phyloP scores from a whole-genome alignment of 35 echinoderm and acorn worm species.

The Anneissia japonica region DNA sequence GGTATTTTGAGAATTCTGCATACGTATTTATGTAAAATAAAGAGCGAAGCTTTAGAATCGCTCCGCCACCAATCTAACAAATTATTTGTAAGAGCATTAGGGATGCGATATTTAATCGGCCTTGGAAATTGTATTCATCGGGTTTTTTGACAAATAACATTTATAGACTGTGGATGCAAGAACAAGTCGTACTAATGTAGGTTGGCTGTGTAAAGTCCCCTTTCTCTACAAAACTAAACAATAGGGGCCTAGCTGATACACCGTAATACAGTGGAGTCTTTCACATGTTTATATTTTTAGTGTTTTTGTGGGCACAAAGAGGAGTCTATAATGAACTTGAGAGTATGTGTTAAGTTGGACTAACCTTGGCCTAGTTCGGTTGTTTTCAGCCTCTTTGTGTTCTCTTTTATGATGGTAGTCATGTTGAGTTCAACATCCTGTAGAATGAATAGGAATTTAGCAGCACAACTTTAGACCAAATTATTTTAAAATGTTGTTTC shows the following conservation, averaged over 20 bases:
- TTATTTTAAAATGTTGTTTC: no score
- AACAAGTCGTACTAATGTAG: no score
- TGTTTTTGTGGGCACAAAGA: no score
- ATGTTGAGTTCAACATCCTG: no score
- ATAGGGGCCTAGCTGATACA: no score
- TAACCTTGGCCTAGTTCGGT: not conserved
- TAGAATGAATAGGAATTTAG: no score
- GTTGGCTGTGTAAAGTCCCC: not conserved
- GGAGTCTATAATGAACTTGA: not conserved
- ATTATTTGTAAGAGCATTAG: not conserved
- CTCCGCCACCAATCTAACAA: constrained; percentile 1
- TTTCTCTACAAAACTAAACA: no score
- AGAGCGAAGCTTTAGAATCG: not conserved
- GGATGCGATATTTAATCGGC: not conserved
- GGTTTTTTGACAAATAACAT: not conserved
- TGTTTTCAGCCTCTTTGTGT: no score
- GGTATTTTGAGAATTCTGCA: not conserved
- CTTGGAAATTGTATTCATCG: not conserved
- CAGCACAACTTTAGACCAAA: no score
- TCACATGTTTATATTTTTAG: no score
- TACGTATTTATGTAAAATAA: constrained; percentile 2
- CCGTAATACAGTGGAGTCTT: no score
- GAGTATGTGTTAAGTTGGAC: not conserved
- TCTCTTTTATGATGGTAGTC: no score
- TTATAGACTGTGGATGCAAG: not conserved